phyloP scores from a whole-genome alignment of 2,113 vertebrate genomes.

The Salvelinus namaycush region DNA sequence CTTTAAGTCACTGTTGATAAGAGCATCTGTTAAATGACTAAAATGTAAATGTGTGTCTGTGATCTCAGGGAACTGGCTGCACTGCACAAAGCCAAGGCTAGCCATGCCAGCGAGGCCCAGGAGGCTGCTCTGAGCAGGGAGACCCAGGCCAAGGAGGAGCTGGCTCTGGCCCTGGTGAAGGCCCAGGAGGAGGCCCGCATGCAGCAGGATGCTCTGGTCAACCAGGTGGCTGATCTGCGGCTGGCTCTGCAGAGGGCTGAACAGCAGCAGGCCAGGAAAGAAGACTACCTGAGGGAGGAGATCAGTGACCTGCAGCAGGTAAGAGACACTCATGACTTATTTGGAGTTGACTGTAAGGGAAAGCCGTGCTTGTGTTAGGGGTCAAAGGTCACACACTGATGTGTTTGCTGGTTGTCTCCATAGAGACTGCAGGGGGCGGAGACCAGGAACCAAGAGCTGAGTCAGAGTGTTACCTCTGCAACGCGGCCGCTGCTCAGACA shows the following conservation, averaged over 20 bases:
- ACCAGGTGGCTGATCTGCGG: slow-evolving; percentile 94
- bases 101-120: slow-evolving; percentile 89
- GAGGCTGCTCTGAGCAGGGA: slow-evolving; percentile 86
- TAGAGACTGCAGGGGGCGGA: slow-evolving; percentile 95
- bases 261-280: slow-evolving; percentile 91
- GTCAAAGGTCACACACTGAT: neutral
- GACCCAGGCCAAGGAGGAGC: slow-evolving; percentile 87
- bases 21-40: neutral
- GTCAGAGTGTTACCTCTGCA: slow-evolving; percentile 91
- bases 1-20: too few relatives aligned
- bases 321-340: neutral
- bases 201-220: slow-evolving; percentile 88
- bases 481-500: slow-evolving; percentile 92
- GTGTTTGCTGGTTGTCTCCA: neutral
- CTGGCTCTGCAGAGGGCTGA: slow-evolving; percentile 89
- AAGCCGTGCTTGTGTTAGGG: neutral
- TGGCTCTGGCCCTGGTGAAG: slow-evolving; percentile 84
- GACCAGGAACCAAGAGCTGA: slow-evolving; percentile 92
- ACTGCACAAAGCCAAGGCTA: slow-evolving; percentile 90
- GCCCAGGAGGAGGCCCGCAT: slow-evolving; percentile 86
- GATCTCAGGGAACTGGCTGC: slow-evolving; percentile 88
- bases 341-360: neutral
- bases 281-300: slow-evolving; percentile 95
- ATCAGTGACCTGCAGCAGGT: slow-evolving; percentile 94
- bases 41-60: neutral